phyloP scores from a whole-genome alignment of 2,888 invertebrate species.

The Thysanoteuthis rhombus region DNA sequence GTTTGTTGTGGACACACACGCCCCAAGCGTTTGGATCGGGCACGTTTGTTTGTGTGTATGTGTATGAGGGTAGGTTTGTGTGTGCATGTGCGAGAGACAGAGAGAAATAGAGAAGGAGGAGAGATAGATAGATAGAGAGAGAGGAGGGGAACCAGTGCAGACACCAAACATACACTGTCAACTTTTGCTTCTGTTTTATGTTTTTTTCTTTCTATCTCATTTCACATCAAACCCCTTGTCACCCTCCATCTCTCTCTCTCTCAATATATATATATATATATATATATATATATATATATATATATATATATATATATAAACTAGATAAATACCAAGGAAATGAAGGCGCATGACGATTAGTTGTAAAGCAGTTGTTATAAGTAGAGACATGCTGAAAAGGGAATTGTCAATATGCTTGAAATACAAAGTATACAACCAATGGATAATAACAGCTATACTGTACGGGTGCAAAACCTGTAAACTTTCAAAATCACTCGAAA shows the following conservation, averaged over 20 bases:
- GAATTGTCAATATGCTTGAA: too few species aligned
- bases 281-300: not conserved
- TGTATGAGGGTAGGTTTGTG: not conserved
- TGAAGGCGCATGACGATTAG: too few species aligned
- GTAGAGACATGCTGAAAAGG: too few species aligned
- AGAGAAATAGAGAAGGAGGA: too few species aligned
- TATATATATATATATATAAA: not conserved
- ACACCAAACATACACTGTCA: not conserved
- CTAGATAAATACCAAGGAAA: not conserved
- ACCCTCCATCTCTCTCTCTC: too few species aligned
- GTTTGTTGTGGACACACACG: not conserved
- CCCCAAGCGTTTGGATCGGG: not conserved
- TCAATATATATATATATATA: not conserved
- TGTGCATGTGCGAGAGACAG: not conserved
- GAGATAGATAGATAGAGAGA: too few species aligned
- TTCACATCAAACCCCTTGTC: too few species aligned
- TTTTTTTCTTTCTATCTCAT: not conserved
- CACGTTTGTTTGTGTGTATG: not conserved
- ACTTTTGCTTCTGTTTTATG: not conserved
- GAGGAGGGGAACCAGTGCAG: not conserved
- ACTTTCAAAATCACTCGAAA: too few species aligned
- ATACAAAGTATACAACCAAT: too few species aligned
- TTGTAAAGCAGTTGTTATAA: too few species aligned
- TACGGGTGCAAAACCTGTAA: too few species aligned
- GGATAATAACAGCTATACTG: too few species aligned